Evolutionary conservation across 2,888 invertebrate genomes (phyloP).

Genomic region (Actias luna): DNA sequence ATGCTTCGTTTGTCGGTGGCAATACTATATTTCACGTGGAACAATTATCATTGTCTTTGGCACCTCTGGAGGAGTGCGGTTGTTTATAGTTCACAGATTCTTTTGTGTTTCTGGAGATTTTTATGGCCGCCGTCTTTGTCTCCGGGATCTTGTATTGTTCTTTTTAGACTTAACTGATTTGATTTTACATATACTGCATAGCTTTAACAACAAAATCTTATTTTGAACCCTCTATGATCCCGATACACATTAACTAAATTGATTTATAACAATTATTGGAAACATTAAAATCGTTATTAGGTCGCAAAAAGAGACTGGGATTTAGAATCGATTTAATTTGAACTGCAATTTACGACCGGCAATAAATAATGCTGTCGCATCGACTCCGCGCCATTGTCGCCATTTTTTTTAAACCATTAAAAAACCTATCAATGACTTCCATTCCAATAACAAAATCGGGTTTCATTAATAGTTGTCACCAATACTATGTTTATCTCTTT

Average conservation of each 20-base stretch:
- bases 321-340: constrained; percentile 74
- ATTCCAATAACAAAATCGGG: constrained; percentile 67
- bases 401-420: constrained; percentile 78
- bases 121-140: constrained; percentile 38
- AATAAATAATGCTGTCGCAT: constrained; percentile 71
- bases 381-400: constrained; percentile 70
- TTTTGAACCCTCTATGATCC: constrained; percentile 3
- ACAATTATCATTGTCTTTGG: constrained; percentile 82
- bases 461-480: constrained; percentile 50
- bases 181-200: not conserved
- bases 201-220: constrained; percentile 15
- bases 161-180: not conserved
- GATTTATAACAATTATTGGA: constrained; percentile 69
- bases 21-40: constrained; percentile 79
- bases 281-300: constrained; percentile 62
- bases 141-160: constrained; percentile 19
- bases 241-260: constrained; percentile 46
- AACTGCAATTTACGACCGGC: constrained; percentile 72
- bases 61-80: constrained; percentile 64
- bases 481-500: constrained; percentile 50
- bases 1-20: constrained; percentile 75
- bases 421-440: constrained; percentile 74
- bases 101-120: constrained; percentile 46
- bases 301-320: constrained; percentile 57
- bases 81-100: constrained; percentile 7